These are phyloP conservation scores for Clusia tigrina DNA, from an alignment of 2,888 invertebrate species.

Conservation along the genomic window DNA sequence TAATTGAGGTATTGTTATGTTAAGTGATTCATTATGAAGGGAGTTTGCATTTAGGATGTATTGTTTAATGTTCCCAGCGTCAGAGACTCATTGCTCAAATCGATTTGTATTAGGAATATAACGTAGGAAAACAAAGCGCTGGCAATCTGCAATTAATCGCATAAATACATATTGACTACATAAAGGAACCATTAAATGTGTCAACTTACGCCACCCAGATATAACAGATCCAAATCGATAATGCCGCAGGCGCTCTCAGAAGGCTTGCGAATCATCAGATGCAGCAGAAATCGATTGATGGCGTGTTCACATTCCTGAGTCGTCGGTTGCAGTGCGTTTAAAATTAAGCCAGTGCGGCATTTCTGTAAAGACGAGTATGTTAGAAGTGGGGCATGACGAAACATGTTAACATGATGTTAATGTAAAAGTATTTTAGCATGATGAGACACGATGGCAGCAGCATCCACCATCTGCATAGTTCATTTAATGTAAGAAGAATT, in stretches of 20 bases:
- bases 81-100: slow-evolving; percentile 49
- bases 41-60: no score
- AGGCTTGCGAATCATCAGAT: slow-evolving; percentile 42
- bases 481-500: no score
- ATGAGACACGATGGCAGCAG: no score
- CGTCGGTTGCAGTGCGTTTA: slow-evolving; percentile 44
- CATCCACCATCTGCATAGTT: no score
- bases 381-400: no score
- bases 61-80: no score
- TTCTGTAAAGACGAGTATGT: slow-evolving; percentile 50
- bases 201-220: slow-evolving; percentile 51
- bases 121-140: slow-evolving; percentile 51
- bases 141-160: slow-evolving; percentile 41
- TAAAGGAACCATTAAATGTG: not conserved
- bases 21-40: no score
- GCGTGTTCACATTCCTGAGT: slow-evolving; percentile 41
- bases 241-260: slow-evolving; percentile 48
- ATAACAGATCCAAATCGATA: slow-evolving; percentile 51
- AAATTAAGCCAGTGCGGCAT: slow-evolving; percentile 42
- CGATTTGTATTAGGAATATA: slow-evolving; percentile 58
- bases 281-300: slow-evolving; percentile 52
- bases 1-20: no score
- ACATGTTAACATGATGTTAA: no score
- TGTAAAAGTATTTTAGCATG: no score
- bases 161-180: no score